phyloP scores from a whole-genome alignment of 1,140 invertebrate genomes.

The Physella acuta region DNA sequence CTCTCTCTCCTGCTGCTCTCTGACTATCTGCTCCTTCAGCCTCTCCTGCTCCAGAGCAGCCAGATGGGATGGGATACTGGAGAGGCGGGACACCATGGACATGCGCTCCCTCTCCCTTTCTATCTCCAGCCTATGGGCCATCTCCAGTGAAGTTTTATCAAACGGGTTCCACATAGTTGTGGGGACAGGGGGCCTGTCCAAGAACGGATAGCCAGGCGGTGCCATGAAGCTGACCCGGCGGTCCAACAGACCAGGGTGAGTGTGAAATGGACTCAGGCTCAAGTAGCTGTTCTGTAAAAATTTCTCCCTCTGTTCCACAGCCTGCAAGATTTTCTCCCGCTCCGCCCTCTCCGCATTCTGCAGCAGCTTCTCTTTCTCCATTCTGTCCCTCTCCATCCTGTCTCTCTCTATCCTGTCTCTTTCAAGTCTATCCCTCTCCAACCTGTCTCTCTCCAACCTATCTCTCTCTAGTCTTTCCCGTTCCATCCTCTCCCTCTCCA shows the following conservation, averaged over 20 bases:
- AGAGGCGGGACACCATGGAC: slow-evolving; percentile 29
- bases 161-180: slow-evolving; percentile 41
- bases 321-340: slow-evolving; percentile 32
- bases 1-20: slow-evolving; percentile 33
- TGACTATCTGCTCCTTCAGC: slow-evolving; percentile 41
- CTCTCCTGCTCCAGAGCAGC: slow-evolving; percentile 40
- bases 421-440: slow-evolving; percentile 19
- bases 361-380: slow-evolving; percentile 24
- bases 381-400: slow-evolving; percentile 16
- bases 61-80: slow-evolving; percentile 25
- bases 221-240: slow-evolving; percentile 11
- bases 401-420: slow-evolving; percentile 24
- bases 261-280: slow-evolving; percentile 9
- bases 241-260: slow-evolving; percentile 16
- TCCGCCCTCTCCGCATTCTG: slow-evolving; percentile 25
- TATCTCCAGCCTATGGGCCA: slow-evolving; percentile 38
- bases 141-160: slow-evolving; percentile 37
- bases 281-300: slow-evolving; percentile 16
- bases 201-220: slow-evolving; percentile 28
- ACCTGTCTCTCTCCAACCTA: slow-evolving; percentile 16
- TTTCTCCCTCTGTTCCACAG: slow-evolving; percentile 22
- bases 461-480: not conserved
- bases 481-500: not conserved
- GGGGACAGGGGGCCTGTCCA: slow-evolving; percentile 33
- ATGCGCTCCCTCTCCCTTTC: slow-evolving; percentile 42